Percentiles rank a stretch among this genome's conserved stretches.
phyloP scores from a whole-genome alignment of 2,113 vertebrate species.

The Clarias gariepinus region DNA sequence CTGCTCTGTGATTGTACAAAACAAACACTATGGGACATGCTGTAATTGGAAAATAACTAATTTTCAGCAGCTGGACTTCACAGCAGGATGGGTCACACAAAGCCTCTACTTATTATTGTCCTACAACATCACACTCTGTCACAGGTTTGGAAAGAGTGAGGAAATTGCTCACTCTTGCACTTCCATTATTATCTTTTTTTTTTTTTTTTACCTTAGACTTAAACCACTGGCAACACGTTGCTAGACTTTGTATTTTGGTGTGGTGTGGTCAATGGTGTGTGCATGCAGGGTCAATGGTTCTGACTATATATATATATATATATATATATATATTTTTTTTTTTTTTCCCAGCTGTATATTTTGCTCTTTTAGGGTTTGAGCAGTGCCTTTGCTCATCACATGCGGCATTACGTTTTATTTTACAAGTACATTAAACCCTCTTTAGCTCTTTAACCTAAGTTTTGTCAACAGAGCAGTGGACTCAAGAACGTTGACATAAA shows the following conservation, averaged over 20 bases:
- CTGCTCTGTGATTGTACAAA: not conserved
- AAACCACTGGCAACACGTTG: not conserved
- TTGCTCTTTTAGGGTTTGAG: not conserved
- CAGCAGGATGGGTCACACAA: not conserved
- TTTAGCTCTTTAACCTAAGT: not conserved
- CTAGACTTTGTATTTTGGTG: not conserved
- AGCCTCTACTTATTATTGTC: not conserved
- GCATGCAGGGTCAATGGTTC: constrained; percentile 21
- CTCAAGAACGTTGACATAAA: not conserved
- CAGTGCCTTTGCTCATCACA: constrained; percentile 13
- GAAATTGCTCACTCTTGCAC: not conserved
- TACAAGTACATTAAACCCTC: not conserved
- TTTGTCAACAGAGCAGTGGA: not conserved
- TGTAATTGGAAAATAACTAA: not conserved
- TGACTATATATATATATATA: not conserved
- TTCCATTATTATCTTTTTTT: not conserved
- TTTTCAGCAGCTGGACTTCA: not conserved
- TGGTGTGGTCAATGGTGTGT: not conserved
- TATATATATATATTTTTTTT: not conserved
- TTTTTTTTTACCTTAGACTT: not conserved
- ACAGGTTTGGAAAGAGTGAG: not conserved
- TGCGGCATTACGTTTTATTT: constrained; percentile 9
- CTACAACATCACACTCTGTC: not conserved
- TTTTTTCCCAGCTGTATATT: constrained; percentile 11
- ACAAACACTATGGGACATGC: not conserved